A percentile compares a stretch with the other conserved stretches of the same genome.
Conservation (phyloP, 2,113 vertebrate genomes). For the Eublepharis macularius region DNA sequence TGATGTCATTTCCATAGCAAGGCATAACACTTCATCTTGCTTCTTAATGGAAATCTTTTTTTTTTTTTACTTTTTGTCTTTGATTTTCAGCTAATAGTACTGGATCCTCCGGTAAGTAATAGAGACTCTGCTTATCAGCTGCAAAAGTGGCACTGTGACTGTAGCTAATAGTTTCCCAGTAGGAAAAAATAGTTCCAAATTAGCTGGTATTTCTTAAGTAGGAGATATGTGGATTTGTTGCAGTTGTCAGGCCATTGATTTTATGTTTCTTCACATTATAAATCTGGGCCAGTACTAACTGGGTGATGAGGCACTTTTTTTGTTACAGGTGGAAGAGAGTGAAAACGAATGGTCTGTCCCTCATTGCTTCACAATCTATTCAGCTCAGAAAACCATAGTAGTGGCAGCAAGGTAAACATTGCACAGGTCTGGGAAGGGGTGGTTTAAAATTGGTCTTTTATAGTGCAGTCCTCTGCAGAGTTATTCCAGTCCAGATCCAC, state of each 20-base stretch:
- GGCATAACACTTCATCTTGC: not conserved
- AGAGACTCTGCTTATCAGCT: conserved; percentile 19
- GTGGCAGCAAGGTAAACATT: conserved; percentile 89
- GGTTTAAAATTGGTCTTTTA: not conserved
- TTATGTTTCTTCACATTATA: not conserved
- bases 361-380: conserved; percentile 95
- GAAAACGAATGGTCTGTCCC: conserved; percentile 87
- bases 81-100: conserved; percentile 91
- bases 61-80: conserved; percentile 66
- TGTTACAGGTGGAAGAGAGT: conserved; percentile 88
- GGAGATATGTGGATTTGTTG: not conserved
- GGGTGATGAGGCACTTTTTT: conserved; percentile 56
- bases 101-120: conserved; percentile 92
- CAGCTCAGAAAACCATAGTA: conserved; percentile 90
- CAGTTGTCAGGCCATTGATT: conserved; percentile 2
- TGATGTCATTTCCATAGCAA: not conserved
- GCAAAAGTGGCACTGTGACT: conserved; percentile 14
- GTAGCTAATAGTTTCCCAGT: not conserved
- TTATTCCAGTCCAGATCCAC: no score
- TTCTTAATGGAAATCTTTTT: conserved; percentile 56
- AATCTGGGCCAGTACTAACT: conserved; percentile 67
- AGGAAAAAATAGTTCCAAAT: conserved; percentile 40
- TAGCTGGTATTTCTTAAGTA: conserved; percentile 12
- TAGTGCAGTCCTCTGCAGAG: no score
- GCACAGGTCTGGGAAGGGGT: not conserved